phyloP scores from a whole-genome alignment of 1,140 invertebrate genomes.

The Palaemon carinicauda region DNA sequence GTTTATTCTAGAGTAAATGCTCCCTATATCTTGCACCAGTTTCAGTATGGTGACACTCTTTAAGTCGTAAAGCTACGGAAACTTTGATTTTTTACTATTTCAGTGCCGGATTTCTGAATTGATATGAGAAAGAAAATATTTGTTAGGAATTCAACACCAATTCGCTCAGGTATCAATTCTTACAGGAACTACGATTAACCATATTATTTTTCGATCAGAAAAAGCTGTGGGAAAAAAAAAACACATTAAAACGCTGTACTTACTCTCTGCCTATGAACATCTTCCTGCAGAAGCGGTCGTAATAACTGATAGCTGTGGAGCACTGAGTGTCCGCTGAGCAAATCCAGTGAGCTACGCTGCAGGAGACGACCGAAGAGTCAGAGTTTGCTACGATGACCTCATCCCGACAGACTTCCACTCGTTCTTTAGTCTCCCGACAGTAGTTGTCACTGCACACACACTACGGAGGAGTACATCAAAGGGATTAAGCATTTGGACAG shows the following conservation, averaged over 20 bases:
- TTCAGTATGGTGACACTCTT: too few relatives aligned
- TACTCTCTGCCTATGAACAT: conserved; percentile 79
- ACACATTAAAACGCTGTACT: background rate
- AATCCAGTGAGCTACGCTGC: conserved; percentile 79
- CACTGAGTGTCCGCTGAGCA: conserved; percentile 79
- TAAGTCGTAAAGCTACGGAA: too few relatives aligned
- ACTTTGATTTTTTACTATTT: too few relatives aligned
- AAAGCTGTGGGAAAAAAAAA: too few relatives aligned
- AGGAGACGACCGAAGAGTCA: conserved; percentile 75
- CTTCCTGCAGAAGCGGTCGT: conserved; percentile 74
- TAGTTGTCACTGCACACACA: conserved; percentile 76
- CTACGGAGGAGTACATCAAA: conserved; percentile 64
- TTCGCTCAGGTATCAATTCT: too few relatives aligned
- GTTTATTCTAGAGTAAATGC: too few relatives aligned
- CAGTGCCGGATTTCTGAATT: too few relatives aligned
- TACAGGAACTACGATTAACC: background rate
- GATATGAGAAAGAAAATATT: too few relatives aligned
- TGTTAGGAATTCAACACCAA: too few relatives aligned
- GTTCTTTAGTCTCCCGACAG: conserved; percentile 73
- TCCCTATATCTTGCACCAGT: too few relatives aligned
- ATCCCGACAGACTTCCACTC: conserved; percentile 76
- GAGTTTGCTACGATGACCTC: conserved; percentile 72
- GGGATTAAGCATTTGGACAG: background rate
- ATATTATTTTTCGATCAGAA: background rate
- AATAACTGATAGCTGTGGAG: conserved; percentile 78